Base-by-base conservation (phyloP, 2,113 vertebrate species). In the Chionomys nivalis region DNA sequence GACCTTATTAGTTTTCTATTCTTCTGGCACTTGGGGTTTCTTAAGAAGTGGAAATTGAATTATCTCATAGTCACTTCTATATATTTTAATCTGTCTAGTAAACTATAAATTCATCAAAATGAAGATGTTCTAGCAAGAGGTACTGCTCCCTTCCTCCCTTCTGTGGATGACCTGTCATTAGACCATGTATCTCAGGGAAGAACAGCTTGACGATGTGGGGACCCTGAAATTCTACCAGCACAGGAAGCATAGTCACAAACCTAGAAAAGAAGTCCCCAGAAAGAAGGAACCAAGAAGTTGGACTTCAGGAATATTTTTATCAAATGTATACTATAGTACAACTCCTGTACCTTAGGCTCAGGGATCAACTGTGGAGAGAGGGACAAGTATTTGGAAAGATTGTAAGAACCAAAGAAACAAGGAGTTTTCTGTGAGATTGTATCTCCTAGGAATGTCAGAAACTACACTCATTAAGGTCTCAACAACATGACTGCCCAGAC, bases 191-290 rank as follows among this genome's bases (percentile, higher is more conserved):
- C 96, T 94, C 96, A 44, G 66, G 39, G 82, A 63, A 1, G 36
- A 87, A 26, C 21, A 39, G 19, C 63, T 93, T 96, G 96, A 97
- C 75, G 89, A 55, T 89, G 95, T 96, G 89, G 77, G 86, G 96
- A 91, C 82, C 42, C 42, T 96, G 63, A 44, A 94, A 87, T 87
- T 93, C 92, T 68, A 75, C 91, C 92, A 94, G 73, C 55, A 77
- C 73, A 89, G 93, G 82, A 94, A 95, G 36, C 47, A 47, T 24
- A 75, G 93, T 49, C 87, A 82, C 89, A 89, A 87, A 77, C 61
- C 23, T 47, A 72, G 65, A 73, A 73, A 88, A 72, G 26, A 52
- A 94, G 49, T 49, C 76, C 28, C 52, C 24, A 63, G 39, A 58
- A 94, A 81, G 65, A 86, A 83, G 68, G 23, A 94, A 94, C 31